A percentile compares a stretch with the other conserved stretches of the same genome.
phyloP scores from a whole-genome alignment of 2,797 vertebrate genomes.

The Myiotriccus ornatus region DNA sequence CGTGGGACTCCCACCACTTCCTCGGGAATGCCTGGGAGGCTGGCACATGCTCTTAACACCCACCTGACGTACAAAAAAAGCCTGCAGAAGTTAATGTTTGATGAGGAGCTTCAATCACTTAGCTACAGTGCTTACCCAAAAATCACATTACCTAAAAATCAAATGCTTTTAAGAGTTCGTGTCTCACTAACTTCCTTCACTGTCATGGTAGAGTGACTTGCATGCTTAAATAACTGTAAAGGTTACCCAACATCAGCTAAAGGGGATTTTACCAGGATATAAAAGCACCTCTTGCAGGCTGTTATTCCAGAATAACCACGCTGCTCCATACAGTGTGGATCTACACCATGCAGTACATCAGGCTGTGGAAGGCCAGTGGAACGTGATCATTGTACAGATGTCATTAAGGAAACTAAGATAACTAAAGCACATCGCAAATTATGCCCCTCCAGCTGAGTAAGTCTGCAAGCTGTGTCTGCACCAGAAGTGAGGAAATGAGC shows the following conservation, averaged over 20 bases:
- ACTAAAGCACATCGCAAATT: not conserved
- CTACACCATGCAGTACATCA: not conserved
- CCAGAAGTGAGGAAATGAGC: not conserved
- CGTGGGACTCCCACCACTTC: not conserved
- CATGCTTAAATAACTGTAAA: not conserved
- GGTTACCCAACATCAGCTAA: not conserved
- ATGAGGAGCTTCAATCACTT: slow-evolving; percentile 28
- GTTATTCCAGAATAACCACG: not conserved
- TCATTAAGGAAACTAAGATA: not conserved
- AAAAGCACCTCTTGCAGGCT: not conserved
- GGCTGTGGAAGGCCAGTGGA: not conserved
- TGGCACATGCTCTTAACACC: not conserved
- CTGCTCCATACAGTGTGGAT: not conserved
- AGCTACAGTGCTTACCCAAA: not conserved
- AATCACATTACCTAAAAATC: not conserved
- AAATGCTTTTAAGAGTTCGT: not conserved
- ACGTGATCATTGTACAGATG: not conserved
- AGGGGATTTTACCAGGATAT: not conserved
- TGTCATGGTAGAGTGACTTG: not conserved
- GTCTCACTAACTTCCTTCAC: not conserved
- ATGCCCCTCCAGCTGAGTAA: not conserved
- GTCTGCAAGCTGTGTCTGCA: not conserved
- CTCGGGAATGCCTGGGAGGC: not conserved
- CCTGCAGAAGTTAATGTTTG: slow-evolving; percentile 10
- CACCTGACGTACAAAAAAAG: not conserved